These are phyloP conservation scores for Phyllotis vaccarum DNA, from an alignment of 2,797 vertebrate genomes.

Conservation along the genomic window DNA sequence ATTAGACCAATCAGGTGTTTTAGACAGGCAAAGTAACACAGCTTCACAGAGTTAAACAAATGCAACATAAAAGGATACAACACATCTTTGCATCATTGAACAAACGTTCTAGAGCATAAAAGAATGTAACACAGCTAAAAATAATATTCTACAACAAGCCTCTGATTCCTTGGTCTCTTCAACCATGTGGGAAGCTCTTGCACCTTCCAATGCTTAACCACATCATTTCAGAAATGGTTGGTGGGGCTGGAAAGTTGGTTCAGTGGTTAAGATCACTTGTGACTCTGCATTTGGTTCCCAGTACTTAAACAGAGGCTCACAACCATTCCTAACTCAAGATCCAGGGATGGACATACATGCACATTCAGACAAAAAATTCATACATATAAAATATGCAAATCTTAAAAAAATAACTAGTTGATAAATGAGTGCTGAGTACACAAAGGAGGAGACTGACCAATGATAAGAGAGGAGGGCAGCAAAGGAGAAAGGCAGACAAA, in stretches of 20 bases:
- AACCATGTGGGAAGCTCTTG: slow-evolving; percentile 17
- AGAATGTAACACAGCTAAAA: too few relatives aligned
- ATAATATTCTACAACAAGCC: background rate
- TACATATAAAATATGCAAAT: background rate
- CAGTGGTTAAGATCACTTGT: background rate
- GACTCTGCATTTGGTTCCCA: background rate
- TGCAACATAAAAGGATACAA: too few relatives aligned
- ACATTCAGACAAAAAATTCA: background rate
- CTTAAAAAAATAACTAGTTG: background rate
- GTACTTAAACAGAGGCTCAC: background rate
- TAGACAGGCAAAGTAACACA: too few relatives aligned
- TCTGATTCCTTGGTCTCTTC: background rate
- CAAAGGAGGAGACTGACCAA: background rate
- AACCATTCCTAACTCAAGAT: background rate
- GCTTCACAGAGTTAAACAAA: too few relatives aligned
- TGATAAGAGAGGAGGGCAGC: background rate
- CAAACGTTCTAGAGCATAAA: too few relatives aligned
- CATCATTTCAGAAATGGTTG: background rate
- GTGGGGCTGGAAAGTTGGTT: background rate
- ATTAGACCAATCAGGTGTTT: too few relatives aligned
- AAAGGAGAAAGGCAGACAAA: slow-evolving; percentile 32
- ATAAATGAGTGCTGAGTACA: background rate
- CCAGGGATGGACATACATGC: background rate
- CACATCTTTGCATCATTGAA: too few relatives aligned
- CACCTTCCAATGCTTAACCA: background rate